Conservation (phyloP, 2,797 vertebrate species). For the Chloroceryle amazona region DNA sequence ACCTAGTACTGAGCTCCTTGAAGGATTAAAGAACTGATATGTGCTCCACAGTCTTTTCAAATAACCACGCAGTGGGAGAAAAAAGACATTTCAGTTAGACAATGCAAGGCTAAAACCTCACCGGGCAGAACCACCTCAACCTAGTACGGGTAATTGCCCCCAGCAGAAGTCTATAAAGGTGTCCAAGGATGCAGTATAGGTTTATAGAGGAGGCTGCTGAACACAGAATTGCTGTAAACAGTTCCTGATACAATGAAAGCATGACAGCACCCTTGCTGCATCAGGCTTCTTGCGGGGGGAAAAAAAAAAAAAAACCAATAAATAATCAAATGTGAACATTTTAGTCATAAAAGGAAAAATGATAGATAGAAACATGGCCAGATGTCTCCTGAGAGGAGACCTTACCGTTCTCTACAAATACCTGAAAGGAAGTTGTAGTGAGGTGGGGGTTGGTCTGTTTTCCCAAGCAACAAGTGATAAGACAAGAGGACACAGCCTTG, state of each 20-base stretch:
- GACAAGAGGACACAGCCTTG: too few species aligned
- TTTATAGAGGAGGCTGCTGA: neutral
- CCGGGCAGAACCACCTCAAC: neutral
- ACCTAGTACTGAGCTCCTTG: neutral
- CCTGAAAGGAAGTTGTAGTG: too few species aligned
- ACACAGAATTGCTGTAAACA: neutral
- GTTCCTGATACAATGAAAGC: conserved; percentile 18
- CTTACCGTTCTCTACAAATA: too few species aligned
- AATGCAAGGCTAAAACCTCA: neutral
- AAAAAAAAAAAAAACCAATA: too few species aligned
- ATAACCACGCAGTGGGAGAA: neutral
- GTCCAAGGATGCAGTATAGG: neutral
- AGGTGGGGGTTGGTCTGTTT: too few species aligned
- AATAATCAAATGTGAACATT: neutral
- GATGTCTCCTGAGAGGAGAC: too few species aligned
- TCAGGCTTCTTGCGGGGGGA: neutral
- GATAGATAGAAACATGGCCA: neutral
- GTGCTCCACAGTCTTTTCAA: neutral
- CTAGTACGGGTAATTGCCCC: neutral
- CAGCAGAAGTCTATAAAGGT: neutral
- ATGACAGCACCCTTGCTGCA: neutral
- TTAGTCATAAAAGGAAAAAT: neutral
- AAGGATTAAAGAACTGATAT: neutral
- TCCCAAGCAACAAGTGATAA: too few species aligned
- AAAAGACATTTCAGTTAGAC: neutral